A percentile compares a stretch with the other conserved stretches of the same genome.
phyloP scores from a whole-genome alignment of 2,113 vertebrate genomes.

The Tragelaphus buxtoni region DNA sequence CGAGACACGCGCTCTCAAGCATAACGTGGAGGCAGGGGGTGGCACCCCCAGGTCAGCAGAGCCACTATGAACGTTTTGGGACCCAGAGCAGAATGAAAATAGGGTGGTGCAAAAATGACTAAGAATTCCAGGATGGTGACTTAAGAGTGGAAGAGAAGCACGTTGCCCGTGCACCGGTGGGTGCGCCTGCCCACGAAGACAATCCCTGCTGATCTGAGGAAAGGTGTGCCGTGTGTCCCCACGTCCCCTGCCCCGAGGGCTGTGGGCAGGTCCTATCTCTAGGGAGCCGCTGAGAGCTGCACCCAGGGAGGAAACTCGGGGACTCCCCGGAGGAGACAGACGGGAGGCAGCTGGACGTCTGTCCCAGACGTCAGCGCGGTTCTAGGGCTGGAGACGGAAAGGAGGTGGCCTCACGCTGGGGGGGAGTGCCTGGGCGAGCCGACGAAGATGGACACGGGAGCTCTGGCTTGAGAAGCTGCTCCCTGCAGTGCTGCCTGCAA shows the following conservation, averaged over 20 bases:
- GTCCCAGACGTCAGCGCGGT: accelerated
- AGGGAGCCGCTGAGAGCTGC: not conserved
- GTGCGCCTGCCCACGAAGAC: not conserved
- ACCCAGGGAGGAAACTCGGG: no score
- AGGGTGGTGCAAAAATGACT: not conserved
- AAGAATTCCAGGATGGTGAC: no score
- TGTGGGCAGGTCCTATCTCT: not conserved
- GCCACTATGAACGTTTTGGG: accelerated
- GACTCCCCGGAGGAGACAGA: not conserved
- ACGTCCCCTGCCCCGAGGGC: not conserved
- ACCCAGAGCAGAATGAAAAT: accelerated
- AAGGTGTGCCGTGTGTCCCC: accelerated
- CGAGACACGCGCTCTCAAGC: accelerated
- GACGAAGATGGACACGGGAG: accelerated
- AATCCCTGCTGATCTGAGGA: no score
- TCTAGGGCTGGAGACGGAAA: not conserved
- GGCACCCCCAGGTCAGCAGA: not conserved
- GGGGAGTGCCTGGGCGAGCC: accelerated
- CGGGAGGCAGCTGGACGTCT: not conserved
- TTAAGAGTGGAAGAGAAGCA: accelerated
- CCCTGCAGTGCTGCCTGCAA: accelerated
- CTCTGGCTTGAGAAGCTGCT: accelerated
- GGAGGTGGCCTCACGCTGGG: accelerated
- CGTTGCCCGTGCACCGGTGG: accelerated
- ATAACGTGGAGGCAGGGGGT: accelerated